These are phyloP conservation scores for Pogonomyrmex californicus DNA, from an alignment of 1,140 invertebrate species.

Conservation along the genomic window DNA sequence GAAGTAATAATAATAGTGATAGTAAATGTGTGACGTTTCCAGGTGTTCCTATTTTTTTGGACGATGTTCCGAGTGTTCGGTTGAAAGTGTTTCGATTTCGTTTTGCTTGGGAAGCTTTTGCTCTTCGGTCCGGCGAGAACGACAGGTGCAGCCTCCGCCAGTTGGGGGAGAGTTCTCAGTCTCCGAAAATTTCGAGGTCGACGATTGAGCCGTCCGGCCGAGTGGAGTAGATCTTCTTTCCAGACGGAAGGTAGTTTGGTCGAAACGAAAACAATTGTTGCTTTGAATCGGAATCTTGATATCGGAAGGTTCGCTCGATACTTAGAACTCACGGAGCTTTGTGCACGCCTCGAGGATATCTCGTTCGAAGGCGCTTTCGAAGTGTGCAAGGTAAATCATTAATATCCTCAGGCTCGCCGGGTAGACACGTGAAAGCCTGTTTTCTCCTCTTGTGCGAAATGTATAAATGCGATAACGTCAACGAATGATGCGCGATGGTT, in stretches of 20 bases:
- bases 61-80: conserved; percentile 19
- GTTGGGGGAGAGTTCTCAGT: background rate
- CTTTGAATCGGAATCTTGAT: background rate
- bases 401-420: conserved; percentile 35
- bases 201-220: background rate
- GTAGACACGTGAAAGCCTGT: conserved; percentile 50
- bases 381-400: conserved; percentile 32
- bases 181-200: background rate
- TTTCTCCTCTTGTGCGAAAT: conserved; percentile 32
- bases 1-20: conserved; percentile 31
- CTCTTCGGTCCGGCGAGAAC: conserved; percentile 19
- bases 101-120: conserved; percentile 3
- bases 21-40: conserved; percentile 17
- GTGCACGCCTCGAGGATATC: conserved; percentile 8
- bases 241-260: background rate
- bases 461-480: conserved; percentile 11
- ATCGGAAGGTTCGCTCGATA: conserved; percentile 29
- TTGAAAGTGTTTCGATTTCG: conserved; percentile 6
- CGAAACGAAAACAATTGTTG: background rate
- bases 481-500: conserved; percentile 25
- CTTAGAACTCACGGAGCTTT: conserved; percentile 10
- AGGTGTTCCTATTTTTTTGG: background rate
- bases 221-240: background rate
- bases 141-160: conserved; percentile 33
- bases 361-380: conserved; percentile 34